Percentiles rank a stretch among this genome's conserved stretches.
phyloP scores from a whole-genome alignment of 2,888 invertebrate genomes.

The Catocala fraxini region DNA sequence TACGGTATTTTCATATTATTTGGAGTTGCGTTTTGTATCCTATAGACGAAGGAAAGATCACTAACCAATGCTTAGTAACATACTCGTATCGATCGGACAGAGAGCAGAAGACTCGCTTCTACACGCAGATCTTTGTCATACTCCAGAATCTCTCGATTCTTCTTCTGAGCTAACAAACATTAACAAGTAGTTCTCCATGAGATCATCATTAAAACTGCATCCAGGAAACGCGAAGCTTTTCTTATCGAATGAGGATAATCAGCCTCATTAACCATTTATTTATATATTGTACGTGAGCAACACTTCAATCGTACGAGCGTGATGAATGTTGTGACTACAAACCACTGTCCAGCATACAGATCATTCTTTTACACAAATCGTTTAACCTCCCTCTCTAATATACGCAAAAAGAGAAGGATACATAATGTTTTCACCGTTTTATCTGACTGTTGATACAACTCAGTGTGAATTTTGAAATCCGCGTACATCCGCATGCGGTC shows the following conservation, averaged over 20 bases:
- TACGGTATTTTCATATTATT: no score
- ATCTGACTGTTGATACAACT: constrained; percentile 36
- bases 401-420: constrained; percentile 33
- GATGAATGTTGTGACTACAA: constrained; percentile 69
- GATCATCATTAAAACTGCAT: constrained; percentile 37
- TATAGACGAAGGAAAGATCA: no score
- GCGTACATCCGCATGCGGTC: constrained; percentile 43
- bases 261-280: constrained; percentile 67
- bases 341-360: constrained; percentile 63
- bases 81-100: no score
- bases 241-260: constrained; percentile 50
- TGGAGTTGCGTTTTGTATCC: no score
- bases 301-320: constrained; percentile 62
- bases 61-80: no score
- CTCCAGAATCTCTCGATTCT: no score
- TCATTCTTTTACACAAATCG: constrained; percentile 21
- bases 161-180: no score
- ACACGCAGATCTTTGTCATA: no score
- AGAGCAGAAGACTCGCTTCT: no score
- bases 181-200: constrained; percentile 17
- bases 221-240: constrained; percentile 28
- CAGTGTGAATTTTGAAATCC: constrained; percentile 47
- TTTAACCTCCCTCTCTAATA: constrained; percentile 30
- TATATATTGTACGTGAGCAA: constrained; percentile 72
- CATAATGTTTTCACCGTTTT: constrained; percentile 38